Percentiles rank a stretch among this genome's conserved stretches.
phyloP scores from a whole-genome alignment of 2,113 vertebrate genomes.

The Engystomops pustulosus region DNA sequence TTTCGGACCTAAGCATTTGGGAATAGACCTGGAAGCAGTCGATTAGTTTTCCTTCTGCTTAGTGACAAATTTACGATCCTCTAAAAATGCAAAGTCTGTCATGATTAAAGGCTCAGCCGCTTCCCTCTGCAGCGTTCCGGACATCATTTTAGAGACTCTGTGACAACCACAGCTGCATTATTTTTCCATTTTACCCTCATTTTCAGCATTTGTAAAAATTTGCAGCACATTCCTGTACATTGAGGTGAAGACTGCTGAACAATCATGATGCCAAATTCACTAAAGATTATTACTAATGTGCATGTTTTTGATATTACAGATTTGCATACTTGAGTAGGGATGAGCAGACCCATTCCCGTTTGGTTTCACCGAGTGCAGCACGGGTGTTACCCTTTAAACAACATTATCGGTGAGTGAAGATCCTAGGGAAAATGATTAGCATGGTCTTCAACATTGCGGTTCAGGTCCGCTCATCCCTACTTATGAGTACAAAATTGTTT shows the following conservation, averaged over 20 bases:
- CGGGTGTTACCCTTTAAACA: no score
- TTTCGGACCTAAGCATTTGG: conserved; percentile 20
- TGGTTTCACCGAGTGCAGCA: no score
- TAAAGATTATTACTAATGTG: not conserved
- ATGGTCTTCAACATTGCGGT: no score
- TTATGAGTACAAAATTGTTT: no score
- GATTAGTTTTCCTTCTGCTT: conserved; percentile 39
- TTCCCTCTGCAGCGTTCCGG: conserved; percentile 18
- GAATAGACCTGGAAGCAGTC: conserved; percentile 35
- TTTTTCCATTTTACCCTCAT: conserved; percentile 4
- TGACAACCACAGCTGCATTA: not conserved
- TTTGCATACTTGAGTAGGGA: no score
- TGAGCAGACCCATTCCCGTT: no score
- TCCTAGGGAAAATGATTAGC: no score
- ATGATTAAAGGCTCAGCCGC: conserved; percentile 17
- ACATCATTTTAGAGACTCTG: conserved; percentile 8
- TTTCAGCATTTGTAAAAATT: not conserved
- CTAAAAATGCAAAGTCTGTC: conserved; percentile 31
- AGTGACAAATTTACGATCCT: conserved; percentile 33
- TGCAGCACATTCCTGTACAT: not conserved
- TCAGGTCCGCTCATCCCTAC: no score
- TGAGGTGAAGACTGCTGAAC: not conserved
- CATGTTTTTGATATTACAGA: not conserved
- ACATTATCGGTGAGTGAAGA: no score
- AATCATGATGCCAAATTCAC: not conserved